phyloP scores from a whole-genome alignment of 2,888 invertebrate genomes.

The Parochlus steinenii region DNA sequence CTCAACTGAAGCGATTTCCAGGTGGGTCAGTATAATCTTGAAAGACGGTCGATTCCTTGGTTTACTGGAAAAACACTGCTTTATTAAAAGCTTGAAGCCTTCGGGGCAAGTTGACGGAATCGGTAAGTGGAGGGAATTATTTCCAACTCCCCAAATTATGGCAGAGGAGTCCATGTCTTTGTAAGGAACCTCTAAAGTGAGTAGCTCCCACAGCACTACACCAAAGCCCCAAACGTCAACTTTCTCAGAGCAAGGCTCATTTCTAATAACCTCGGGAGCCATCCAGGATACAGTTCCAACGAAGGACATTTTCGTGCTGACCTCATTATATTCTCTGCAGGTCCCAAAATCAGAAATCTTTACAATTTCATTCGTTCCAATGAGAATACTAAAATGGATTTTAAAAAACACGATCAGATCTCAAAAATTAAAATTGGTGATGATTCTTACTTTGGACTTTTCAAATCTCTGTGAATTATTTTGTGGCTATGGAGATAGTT shows the following conservation, averaged over 20 bases:
- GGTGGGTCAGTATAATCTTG: slow-evolving; percentile 76
- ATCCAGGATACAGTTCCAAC: slow-evolving; percentile 99
- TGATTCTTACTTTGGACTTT: slow-evolving; percentile 90
- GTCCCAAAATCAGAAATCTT: slow-evolving; percentile 99
- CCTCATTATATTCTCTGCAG: slow-evolving; percentile 85
- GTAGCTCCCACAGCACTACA: slow-evolving; percentile 93
- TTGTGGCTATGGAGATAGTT: slow-evolving; percentile 87
- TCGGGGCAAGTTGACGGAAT: slow-evolving; percentile 82
- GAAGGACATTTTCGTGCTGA: slow-evolving; percentile 93
- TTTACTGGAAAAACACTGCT: slow-evolving; percentile 83
- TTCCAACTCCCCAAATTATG: slow-evolving; percentile 96
- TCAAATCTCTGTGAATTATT: slow-evolving; percentile 95
- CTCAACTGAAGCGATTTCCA: slow-evolving; percentile 81
- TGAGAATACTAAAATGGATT: slow-evolving; percentile 50
- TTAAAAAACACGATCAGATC: slow-evolving; percentile 4
- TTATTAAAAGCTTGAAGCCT: slow-evolving; percentile 70
- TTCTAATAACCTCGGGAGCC: slow-evolving; percentile 97
- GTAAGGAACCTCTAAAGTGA: slow-evolving; percentile 88
- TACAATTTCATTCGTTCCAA: slow-evolving; percentile 60
- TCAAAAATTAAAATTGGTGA: neutral
- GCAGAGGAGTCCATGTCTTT: slow-evolving; percentile 90
- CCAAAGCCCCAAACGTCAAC: slow-evolving; percentile 99
- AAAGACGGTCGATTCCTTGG: slow-evolving; percentile 82
- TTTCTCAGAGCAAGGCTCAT: slow-evolving; percentile 92
- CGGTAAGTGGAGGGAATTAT: slow-evolving; percentile 78